phyloP scores from a whole-genome alignment of 2,797 vertebrate species.

The Perdix hodgsoniae region DNA sequence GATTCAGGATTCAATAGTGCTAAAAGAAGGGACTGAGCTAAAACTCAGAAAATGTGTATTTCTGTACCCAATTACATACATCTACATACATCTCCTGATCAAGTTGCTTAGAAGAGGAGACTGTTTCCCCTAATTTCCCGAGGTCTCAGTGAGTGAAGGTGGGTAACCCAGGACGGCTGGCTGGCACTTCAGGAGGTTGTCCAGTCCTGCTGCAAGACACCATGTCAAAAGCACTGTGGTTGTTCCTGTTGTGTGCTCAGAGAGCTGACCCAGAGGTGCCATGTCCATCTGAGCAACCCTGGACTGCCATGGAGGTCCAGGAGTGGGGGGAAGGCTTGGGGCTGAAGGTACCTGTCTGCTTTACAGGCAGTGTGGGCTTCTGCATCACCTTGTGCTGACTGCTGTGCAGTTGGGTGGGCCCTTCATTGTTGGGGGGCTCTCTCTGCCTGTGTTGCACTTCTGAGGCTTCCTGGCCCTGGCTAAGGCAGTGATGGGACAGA shows the following conservation, averaged over 20 bases:
- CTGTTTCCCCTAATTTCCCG: background rate
- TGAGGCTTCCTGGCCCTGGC: background rate
- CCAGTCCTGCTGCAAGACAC: background rate
- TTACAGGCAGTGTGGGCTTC: fast-evolving
- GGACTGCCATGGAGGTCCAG: background rate
- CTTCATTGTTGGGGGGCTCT: background rate
- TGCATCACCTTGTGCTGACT: fast-evolving
- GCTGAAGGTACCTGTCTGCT: background rate
- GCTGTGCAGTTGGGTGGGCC: background rate
- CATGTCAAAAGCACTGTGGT: background rate
- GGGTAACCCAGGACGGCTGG: background rate
- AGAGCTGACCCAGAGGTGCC: background rate
- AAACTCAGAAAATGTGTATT: background rate
- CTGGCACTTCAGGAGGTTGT: background rate
- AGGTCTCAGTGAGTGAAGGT: background rate
- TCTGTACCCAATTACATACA: background rate
- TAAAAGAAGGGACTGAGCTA: background rate
- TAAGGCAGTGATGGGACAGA: background rate
- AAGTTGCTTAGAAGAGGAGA: background rate
- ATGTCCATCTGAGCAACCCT: background rate
- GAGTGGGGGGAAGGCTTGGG: background rate
- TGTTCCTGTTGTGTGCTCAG: background rate
- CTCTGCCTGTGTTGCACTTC: background rate
- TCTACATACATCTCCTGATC: background rate
- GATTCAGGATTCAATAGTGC: background rate